Evolutionary conservation across 2,797 vertebrate species (phyloP), one percentile per base, ranked within the genome.

Genomic region (Cheirogaleus major): DNA sequence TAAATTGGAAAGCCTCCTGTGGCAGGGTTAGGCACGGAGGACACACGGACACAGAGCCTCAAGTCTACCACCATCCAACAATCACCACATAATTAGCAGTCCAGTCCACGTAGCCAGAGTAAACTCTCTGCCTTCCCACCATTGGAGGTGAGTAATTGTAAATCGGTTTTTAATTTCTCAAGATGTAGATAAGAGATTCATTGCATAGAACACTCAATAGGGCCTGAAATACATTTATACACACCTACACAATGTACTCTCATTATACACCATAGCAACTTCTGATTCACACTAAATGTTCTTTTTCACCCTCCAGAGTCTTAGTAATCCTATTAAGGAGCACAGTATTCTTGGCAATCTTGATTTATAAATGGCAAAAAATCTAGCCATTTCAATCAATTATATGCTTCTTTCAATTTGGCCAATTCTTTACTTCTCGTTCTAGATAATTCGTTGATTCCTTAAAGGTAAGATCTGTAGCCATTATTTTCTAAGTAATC

Each of bases 401-500:
- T 97, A 86, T 80, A 97, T 94, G 78, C 70, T 96, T 96, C 93
- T 98, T 98, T 95, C 91, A 98, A 85, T 95, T 4, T 93, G 80
- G 76, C 80, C 94, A 96, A n/a, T 98, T 93, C 97, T 95, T 96
- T 89, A 95, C 76, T 97, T 97, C 90, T 45, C 7, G 0, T 94
- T 95, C 93, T 89, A 79, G 91, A 88, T 97, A 98, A 98, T 82
- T 96, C 91, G 78, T 80, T 97, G 92, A 96, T 96, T 98, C 96
- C 94, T 97, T 97, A 97, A 97, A 98, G 82, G 72, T 98, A 97
- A 96, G 38, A 72, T 87, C 80, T 43, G 9, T 32, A 95, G 20
- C 13, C 81, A 45, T 97, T 97, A 90, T 91, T 98, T 98, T 97
- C 95, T 89, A 97, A 98, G 94, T 81, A 97, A 98, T 95, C 70